phyloP scores from a whole-genome alignment of 2,888 invertebrate genomes.

The Oligia fasciuncula region DNA sequence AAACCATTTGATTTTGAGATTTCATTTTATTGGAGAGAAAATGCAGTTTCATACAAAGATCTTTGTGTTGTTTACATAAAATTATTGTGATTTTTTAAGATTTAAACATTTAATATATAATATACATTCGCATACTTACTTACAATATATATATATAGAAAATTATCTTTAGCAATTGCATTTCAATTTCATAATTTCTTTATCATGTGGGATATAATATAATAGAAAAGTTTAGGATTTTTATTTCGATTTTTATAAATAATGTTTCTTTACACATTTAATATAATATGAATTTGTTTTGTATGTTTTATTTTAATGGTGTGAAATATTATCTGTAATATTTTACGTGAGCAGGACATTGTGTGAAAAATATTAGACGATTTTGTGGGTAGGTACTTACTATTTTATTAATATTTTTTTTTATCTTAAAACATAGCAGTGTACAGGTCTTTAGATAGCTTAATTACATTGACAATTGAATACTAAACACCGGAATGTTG shows the following conservation, averaged over 20 bases:
- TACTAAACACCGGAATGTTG: conserved; percentile 69
- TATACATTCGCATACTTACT: conserved; percentile 44
- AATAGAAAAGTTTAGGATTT: conserved; percentile 47
- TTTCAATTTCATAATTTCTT: conserved; percentile 25
- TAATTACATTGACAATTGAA: conserved; percentile 61
- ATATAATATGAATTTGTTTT: conserved; percentile 39
- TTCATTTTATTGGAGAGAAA: conserved; percentile 71
- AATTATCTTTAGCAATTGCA: conserved; percentile 40
- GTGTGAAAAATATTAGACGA: conserved; percentile 47
- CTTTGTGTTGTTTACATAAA: conserved; percentile 61
- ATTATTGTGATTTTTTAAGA: conserved; percentile 54
- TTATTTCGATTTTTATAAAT: conserved; percentile 42
- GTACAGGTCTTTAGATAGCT: conserved; percentile 59
- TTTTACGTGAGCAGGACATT: conserved; percentile 36
- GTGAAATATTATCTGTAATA: conserved; percentile 42
- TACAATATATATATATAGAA: conserved; percentile 45
- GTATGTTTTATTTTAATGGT: conserved; percentile 36
- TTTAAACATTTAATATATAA: conserved; percentile 52
- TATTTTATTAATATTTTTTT: conserved; percentile 35
- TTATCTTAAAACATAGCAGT: conserved; percentile 58
- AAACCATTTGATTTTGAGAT: conserved; percentile 74
- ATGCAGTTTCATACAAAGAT: conserved; percentile 64
- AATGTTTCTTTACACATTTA: conserved; percentile 42
- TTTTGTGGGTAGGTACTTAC: conserved; percentile 39
- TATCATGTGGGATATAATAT: conserved; percentile 33